Conservation (phyloP, 2,113 vertebrate species). For the Microtus ochrogaster region DNA sequence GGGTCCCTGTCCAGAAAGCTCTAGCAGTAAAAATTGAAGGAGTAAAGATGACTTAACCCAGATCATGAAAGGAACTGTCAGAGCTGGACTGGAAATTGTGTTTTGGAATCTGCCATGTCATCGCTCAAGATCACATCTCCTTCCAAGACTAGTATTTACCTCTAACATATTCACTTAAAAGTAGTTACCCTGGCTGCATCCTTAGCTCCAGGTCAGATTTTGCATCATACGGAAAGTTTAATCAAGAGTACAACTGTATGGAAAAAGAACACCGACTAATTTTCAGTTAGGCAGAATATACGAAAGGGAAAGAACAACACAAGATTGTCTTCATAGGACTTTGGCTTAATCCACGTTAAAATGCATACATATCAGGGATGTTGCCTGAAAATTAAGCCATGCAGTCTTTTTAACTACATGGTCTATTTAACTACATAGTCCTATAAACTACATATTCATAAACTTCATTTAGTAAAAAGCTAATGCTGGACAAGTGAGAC, state of each 20-base stretch:
- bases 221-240: neutral
- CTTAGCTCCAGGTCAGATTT: neutral
- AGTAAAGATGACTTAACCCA: neutral
- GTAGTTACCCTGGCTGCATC: neutral
- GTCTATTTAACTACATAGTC: conserved; percentile 41
- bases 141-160: neutral
- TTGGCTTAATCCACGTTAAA: neutral
- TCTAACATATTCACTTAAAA: neutral
- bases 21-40: conserved; percentile 55
- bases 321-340: conserved; percentile 53
- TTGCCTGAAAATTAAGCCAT: conserved; percentile 63
- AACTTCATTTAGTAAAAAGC: conserved; percentile 79
- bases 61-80: neutral
- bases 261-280: neutral
- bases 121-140: neutral
- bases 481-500: conserved; percentile 61
- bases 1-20: conserved; percentile 15
- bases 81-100: neutral
- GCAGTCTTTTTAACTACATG: conserved; percentile 64
- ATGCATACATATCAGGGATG: conserved; percentile 45
- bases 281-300: conserved; percentile 36
- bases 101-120: neutral
- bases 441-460: conserved; percentile 67
- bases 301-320: neutral
- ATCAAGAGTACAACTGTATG: neutral